A percentile compares a stretch with the other conserved stretches of the same genome.
These are phyloP conservation scores for Sebastes steindachneri DNA, from an alignment of 2,797 vertebrate genomes.

Conservation along the genomic window DNA sequence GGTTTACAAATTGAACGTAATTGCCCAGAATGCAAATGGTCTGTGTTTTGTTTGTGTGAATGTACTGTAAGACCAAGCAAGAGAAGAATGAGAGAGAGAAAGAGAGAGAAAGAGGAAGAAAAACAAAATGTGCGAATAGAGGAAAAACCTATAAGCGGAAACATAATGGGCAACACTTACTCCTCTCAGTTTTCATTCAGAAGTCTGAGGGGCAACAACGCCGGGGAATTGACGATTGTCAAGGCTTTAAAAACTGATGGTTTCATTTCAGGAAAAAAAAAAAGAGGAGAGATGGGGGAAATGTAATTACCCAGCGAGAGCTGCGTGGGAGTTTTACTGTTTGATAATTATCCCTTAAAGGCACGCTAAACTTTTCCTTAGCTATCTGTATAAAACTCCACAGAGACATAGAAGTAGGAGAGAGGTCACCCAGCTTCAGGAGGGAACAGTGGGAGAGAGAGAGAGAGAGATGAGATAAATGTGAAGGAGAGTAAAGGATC, in stretches of 20 bases:
- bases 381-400: constrained; percentile 67
- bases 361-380: constrained; percentile 77
- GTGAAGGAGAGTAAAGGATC: constrained; percentile 44
- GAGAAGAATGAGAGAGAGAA: constrained; percentile 14
- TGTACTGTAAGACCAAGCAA: constrained; percentile 42
- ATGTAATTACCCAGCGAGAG: constrained; percentile 77
- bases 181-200: constrained; percentile 65
- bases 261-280: constrained; percentile 62
- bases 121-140: constrained; percentile 32
- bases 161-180: constrained; percentile 55
- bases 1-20: constrained; percentile 82
- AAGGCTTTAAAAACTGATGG: constrained; percentile 73
- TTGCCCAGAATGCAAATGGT: constrained; percentile 79
- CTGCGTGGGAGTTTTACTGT: constrained; percentile 74
- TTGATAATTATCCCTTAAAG: constrained; percentile 81
- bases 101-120: constrained; percentile 3
- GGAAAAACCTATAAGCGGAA: constrained; percentile 46
- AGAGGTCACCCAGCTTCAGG: constrained; percentile 54
- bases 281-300: constrained; percentile 48
- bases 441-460: constrained; percentile 2
- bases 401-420: constrained; percentile 50
- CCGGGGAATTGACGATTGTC: constrained; percentile 65
- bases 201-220: constrained; percentile 47
- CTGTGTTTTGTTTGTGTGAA: constrained; percentile 63
- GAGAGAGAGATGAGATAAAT: constrained; percentile 40